Conservation (phyloP, 1,140 invertebrate species). For the Papilio xuthus region DNA sequence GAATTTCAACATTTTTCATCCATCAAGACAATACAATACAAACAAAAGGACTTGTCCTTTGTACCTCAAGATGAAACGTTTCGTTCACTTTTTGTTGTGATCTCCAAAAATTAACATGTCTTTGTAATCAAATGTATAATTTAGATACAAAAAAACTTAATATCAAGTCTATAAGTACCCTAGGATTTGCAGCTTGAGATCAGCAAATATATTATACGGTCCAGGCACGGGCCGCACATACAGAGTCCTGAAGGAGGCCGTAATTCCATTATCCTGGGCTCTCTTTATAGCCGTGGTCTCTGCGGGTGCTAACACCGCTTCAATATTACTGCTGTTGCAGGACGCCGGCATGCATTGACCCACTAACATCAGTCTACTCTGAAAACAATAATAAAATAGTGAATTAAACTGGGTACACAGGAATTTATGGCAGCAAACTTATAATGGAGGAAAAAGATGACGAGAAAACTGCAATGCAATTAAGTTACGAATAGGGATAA, state of each 20-base stretch:
- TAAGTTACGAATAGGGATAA: no score
- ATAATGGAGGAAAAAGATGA: no score
- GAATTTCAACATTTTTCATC: not conserved
- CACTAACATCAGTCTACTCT: constrained; percentile 85
- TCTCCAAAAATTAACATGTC: no score
- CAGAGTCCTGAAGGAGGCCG: constrained; percentile 80
- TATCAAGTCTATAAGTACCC: constrained; percentile 79
- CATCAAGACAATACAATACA: not conserved
- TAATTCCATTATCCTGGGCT: constrained; percentile 65
- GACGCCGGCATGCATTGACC: constrained; percentile 88
- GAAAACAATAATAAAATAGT: constrained; percentile 55
- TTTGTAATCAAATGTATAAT: not conserved
- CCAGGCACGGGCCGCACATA: constrained; percentile 87
- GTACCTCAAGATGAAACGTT: not conserved
- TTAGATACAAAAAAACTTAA: not conserved
- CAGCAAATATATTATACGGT: constrained; percentile 84
- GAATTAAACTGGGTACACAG: not conserved
- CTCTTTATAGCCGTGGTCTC: constrained; percentile 73
- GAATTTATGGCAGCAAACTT: no score
- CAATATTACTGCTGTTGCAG: constrained; percentile 84
- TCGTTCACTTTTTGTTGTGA: not conserved
- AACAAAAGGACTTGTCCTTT: not conserved
- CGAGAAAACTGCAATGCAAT: no score
- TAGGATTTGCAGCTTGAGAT: constrained; percentile 87
- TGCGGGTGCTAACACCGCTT: constrained; percentile 82